phyloP scores from a whole-genome alignment of 1,140 invertebrate genomes.

The Frieseomelitta varia region DNA sequence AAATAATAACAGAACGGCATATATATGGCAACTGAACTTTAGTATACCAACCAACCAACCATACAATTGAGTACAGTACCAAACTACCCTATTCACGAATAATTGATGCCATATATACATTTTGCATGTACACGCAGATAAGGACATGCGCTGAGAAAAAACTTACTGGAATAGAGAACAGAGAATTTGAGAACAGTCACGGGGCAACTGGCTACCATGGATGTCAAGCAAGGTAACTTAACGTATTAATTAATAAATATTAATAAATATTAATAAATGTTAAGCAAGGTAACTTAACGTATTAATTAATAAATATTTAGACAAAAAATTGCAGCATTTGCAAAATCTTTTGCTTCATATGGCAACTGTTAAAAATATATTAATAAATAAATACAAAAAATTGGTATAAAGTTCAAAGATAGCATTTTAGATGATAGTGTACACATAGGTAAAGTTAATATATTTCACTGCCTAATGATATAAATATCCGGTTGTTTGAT shows the following conservation, averaged over 20 bases:
- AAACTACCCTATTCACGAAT: not conserved
- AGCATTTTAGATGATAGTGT: not conserved
- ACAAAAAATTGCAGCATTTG: not conserved
- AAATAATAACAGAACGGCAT: not conserved
- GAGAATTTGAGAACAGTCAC: not conserved
- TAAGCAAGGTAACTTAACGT: constrained; percentile 11
- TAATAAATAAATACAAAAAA: not conserved
- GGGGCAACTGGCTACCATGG: not conserved
- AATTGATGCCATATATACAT: not conserved
- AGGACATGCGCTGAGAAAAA: constrained; percentile 27
- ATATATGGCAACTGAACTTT: not conserved
- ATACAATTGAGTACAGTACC: not conserved
- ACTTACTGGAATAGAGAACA: not conserved
- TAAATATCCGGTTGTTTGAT: too few species aligned
- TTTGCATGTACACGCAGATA: not conserved
- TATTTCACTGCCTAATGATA: too few species aligned
- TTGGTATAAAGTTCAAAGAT: not conserved
- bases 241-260: not conserved
- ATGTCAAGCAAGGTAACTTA: constrained; percentile 26
- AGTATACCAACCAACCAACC: not conserved
- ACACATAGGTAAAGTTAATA: not conserved
- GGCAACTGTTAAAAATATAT: not conserved
- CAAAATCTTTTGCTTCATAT: not conserved
- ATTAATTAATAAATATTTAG: too few species aligned
- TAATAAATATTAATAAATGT: not conserved